A percentile compares a stretch with the other conserved stretches of the same genome.
Conservation (phyloP, 1,140 invertebrate genomes). For the Andrena cerasifolii region DNA sequence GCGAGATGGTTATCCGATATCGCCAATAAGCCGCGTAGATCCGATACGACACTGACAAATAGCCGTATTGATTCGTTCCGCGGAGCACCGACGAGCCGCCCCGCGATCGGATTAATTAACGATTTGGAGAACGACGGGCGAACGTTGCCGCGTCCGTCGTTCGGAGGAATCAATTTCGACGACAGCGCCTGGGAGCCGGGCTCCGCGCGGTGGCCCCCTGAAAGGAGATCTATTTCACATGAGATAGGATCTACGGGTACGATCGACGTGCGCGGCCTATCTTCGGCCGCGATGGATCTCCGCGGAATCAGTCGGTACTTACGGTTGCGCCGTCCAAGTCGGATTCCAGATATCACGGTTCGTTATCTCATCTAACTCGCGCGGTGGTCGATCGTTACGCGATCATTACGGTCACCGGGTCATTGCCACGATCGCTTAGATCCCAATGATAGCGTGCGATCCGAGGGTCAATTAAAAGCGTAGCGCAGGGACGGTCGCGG, state of each 20-base stretch:
- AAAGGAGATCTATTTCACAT: conserved; percentile 57
- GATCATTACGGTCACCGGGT: conserved; percentile 70
- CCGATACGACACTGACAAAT: conserved; percentile 51
- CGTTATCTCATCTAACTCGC: conserved; percentile 65
- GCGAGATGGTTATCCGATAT: conserved; percentile 45
- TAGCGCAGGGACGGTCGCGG: conserved; percentile 20
- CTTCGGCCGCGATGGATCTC: conserved; percentile 36
- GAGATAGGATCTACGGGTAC: conserved; percentile 64
- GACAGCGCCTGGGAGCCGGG: conserved; percentile 37
- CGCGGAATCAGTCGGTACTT: conserved; percentile 52
- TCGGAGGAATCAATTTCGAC: conserved; percentile 44
- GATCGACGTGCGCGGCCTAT: conserved; percentile 25
- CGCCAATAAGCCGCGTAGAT: conserved; percentile 35
- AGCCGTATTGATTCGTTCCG: conserved; percentile 38
- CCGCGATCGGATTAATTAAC: conserved; percentile 41
- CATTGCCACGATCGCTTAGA: conserved; percentile 70
- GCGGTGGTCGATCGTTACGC: conserved; percentile 68
- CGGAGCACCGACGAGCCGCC: background rate
- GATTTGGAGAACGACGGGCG: conserved; percentile 37
- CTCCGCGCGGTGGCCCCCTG: background rate
- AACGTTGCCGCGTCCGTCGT: background rate
- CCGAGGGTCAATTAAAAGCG: conserved; percentile 61
- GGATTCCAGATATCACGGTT: conserved; percentile 64
- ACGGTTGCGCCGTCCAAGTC: conserved; percentile 55
- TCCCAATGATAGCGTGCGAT: conserved; percentile 62